Evolutionary conservation across 2,113 vertebrate species (phyloP).

Genomic region (Eublepharis macularius): DNA sequence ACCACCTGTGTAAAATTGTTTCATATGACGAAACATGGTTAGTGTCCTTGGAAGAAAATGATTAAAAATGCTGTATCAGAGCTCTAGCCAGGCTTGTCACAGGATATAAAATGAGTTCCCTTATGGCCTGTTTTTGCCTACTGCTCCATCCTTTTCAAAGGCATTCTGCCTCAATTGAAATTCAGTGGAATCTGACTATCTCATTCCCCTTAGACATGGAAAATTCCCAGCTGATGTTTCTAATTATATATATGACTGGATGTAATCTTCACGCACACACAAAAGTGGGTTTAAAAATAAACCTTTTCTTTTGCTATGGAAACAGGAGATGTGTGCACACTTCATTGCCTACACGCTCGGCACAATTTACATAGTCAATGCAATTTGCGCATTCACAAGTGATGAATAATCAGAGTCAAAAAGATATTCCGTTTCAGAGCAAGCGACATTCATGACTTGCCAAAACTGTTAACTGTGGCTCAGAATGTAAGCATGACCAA

Average conservation of each 20-base stretch:
- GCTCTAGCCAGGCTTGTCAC: not conserved
- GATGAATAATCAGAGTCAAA: not conserved
- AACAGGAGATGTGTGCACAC: not conserved
- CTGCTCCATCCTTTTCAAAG: not conserved
- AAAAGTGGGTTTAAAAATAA: not conserved
- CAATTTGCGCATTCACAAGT: not conserved
- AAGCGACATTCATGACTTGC: not conserved
- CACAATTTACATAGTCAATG: not conserved
- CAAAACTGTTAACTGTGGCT: not conserved
- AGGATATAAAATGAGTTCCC: not conserved
- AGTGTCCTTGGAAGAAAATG: not conserved
- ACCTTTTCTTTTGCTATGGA: not conserved
- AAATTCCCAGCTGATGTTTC: not conserved
- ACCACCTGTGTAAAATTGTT: not conserved
- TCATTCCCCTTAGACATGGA: not conserved
- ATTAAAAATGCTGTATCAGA: fast-evolving
- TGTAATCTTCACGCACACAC: not conserved
- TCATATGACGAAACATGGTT: not conserved
- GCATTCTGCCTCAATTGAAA: not conserved
- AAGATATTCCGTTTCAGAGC: not conserved
- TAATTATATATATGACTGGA: not conserved
- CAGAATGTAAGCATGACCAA: not conserved
- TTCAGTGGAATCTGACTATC: not conserved
- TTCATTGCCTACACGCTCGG: not conserved
- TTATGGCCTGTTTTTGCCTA: not conserved